These are phyloP conservation scores for Leguminivora glycinivorella DNA, from an alignment of 1,140 invertebrate species.

Conservation along the genomic window DNA sequence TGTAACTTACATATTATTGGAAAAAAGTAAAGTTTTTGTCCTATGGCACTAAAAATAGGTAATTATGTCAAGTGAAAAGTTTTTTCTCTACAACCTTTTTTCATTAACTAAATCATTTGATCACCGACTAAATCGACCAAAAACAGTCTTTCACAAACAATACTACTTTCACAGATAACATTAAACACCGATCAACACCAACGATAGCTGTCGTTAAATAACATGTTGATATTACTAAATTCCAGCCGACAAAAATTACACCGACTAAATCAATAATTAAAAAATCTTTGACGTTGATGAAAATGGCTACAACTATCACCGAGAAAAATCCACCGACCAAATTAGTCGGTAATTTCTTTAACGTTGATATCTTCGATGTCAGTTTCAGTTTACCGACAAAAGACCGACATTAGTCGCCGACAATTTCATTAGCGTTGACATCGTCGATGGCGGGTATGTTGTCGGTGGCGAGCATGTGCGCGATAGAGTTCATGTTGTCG, in stretches of 20 bases:
- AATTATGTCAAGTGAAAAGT: not conserved
- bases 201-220: too few relatives aligned
- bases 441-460: conserved; percentile 8
- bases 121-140: not conserved
- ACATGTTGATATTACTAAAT: too few relatives aligned
- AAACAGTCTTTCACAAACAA: conserved; percentile 4
- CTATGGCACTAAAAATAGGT: not conserved
- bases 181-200: too few relatives aligned
- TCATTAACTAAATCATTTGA: not conserved
- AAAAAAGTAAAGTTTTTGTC: not conserved
- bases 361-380: not conserved
- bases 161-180: not conserved
- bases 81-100: not conserved
- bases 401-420: not conserved
- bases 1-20: not conserved
- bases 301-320: too few relatives aligned
- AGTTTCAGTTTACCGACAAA: not conserved
- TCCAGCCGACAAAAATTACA: too few relatives aligned
- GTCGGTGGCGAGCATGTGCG: not conserved
- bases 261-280: not conserved
- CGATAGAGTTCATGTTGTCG: not conserved
- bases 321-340: too few relatives aligned
- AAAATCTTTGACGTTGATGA: too few relatives aligned
- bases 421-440: conserved; percentile 12
- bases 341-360: too few relatives aligned